Evolutionary conservation across 2,113 vertebrate species (phyloP).

Genomic region (Mirza zaza): DNA sequence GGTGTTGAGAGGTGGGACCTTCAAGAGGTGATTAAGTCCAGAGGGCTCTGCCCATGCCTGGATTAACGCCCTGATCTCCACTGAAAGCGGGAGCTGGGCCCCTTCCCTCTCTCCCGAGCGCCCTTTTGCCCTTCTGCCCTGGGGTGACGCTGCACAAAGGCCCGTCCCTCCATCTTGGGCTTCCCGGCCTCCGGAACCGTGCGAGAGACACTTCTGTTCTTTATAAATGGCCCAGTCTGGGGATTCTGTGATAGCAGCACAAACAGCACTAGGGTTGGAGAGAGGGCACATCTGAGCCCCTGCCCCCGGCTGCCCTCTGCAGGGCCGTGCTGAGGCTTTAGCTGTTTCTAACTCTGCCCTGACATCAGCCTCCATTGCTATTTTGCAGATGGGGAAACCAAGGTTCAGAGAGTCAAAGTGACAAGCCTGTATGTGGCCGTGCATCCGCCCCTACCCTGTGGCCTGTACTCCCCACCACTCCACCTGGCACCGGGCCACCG

Average conservation of each 20-base stretch:
- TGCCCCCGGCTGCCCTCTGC: background rate
- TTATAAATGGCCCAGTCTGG: background rate
- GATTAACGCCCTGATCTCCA: background rate
- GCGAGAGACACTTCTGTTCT: background rate
- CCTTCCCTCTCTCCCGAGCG: background rate
- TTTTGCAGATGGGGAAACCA: no score
- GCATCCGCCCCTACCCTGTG: rapidly evolving
- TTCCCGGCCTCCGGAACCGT: background rate
- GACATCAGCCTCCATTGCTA: rapidly evolving
- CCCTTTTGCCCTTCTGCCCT: background rate
- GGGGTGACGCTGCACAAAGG: background rate
- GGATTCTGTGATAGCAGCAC: background rate
- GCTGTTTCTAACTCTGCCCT: rapidly evolving
- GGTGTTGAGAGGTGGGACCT: background rate
- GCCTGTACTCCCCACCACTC: background rate
- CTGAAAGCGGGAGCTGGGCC: background rate
- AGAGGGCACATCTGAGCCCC: background rate
- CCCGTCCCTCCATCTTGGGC: background rate
- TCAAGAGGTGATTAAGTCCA: background rate
- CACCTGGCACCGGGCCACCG: background rate
- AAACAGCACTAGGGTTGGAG: background rate
- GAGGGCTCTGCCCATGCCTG: background rate
- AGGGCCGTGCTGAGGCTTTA: rapidly evolving
- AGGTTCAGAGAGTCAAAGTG: background rate
- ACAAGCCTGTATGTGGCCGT: background rate